These are phyloP conservation scores for Otocyon megalotis DNA, from an alignment of 2,113 vertebrate genomes.

Conservation along the genomic window DNA sequence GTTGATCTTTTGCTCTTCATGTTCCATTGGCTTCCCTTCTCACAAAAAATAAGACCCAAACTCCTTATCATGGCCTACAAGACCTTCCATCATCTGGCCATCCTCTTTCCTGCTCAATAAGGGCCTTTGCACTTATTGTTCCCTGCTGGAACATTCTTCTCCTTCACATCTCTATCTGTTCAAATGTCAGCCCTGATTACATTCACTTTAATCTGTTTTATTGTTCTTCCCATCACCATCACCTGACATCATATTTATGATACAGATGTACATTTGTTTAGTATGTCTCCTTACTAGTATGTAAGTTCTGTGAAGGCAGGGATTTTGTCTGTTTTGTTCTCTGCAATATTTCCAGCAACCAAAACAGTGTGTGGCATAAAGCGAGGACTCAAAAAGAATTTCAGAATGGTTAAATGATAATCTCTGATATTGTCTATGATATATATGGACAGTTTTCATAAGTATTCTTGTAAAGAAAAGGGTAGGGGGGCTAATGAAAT, in stretches of 20 bases:
- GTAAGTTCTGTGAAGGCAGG: background rate
- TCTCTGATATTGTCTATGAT: background rate
- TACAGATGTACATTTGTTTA: background rate
- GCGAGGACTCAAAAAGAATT: background rate
- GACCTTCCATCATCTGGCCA: background rate
- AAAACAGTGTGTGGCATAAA: background rate
- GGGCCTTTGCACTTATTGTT: background rate
- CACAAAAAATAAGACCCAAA: background rate
- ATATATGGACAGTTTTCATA: background rate
- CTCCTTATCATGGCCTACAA: background rate
- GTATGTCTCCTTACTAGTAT: background rate
- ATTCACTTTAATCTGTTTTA: background rate
- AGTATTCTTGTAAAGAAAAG: background rate
- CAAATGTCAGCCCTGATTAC: background rate
- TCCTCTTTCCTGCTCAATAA: background rate
- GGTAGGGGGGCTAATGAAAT: background rate
- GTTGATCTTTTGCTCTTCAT: background rate
- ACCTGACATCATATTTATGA: background rate
- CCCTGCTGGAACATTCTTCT: background rate
- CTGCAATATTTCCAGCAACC: conserved; percentile 1
- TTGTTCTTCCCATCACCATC: background rate
- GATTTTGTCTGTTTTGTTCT: background rate
- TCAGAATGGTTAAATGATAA: background rate
- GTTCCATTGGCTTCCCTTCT: background rate
- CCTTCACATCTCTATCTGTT: background rate